Evolutionary conservation across 2,888 invertebrate genomes (phyloP), one percentile per base, ranked within the genome.

Genomic region (Periphyllus acericola): DNA sequence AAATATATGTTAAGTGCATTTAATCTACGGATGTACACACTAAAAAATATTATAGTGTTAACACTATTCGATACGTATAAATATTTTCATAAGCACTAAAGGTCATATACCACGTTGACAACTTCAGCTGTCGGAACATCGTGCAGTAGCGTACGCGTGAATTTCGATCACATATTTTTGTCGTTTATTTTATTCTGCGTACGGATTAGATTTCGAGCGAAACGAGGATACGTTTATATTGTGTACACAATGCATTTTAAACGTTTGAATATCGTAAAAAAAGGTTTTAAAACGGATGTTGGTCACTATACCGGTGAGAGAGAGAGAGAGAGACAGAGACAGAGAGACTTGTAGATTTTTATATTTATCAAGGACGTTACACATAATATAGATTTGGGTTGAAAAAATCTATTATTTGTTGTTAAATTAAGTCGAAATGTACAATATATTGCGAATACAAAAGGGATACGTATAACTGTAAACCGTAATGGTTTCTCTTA

Each of bases 381-480:
- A n/a, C 29, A 46, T 46, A n/a, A n/a, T n/a, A n/a, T n/a, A 11
- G 29, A 68, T 9, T 29, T 68, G 68, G 29, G 29, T 68, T 5
- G 68, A 68, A 68, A 68, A 68, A 68, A 68, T 25, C 68, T 68
- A 72, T 83, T 68, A 46, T 82, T 52, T 52, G 82, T 83, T 83
- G 72, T 55, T 52, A 34, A 52, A 83, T 72, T 83, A 82, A 46
- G 72, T 83, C 34, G n/a, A 34, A 83, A 55, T 25, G 34, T 4
- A 76, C 76, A n/a, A 60, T 78, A 46, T 76, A 36, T 78, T 55
- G 78, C 78, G 36, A 83, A 60, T 60, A 86, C 86, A 86, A 86
- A 80, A 86, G 79, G 86, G 55, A 71, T 25, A 29, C 46, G 46
- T 86, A 79, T 86, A 86, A 86, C 86, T 80, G 86, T 86, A 86